Evolutionary conservation across 2,113 vertebrate species (phyloP).

Genomic region (Oxyruncus cristatus): DNA sequence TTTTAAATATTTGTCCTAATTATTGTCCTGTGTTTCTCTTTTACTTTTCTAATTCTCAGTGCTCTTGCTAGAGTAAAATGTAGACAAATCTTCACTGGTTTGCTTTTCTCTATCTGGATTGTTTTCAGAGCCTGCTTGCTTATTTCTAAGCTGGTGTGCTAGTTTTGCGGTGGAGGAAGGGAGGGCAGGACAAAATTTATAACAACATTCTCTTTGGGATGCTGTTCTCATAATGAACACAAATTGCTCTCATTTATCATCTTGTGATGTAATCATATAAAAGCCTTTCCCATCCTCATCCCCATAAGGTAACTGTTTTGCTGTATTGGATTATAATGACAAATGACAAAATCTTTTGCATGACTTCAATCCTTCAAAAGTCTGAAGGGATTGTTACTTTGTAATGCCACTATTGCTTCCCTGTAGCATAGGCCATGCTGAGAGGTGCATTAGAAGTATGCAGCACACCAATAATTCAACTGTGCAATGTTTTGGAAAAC

Average conservation of each 20-base stretch:
- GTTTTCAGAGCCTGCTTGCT: slow-evolving; percentile 27
- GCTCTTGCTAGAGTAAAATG: slow-evolving; percentile 4
- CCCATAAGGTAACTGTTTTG: slow-evolving; percentile 66
- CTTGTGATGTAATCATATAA: slow-evolving; percentile 72
- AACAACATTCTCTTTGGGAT: slow-evolving; percentile 69
- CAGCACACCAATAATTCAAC: neutral
- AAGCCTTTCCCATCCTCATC: slow-evolving; percentile 58
- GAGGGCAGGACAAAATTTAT: slow-evolving; percentile 61
- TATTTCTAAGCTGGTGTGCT: slow-evolving; percentile 49
- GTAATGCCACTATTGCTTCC: neutral
- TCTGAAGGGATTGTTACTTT: slow-evolving; percentile 38
- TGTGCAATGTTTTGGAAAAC: neutral
- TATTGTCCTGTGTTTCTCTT: neutral
- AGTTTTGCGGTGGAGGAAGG: slow-evolving; percentile 39
- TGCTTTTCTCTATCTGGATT: slow-evolving; percentile 32
- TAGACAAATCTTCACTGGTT: slow-evolving; percentile 27
- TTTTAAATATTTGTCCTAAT: neutral
- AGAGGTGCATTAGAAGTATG: neutral
- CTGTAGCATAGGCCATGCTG: neutral
- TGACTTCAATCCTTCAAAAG: slow-evolving; percentile 55
- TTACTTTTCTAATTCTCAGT: neutral
- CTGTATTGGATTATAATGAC: slow-evolving; percentile 73
- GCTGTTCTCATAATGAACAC: slow-evolving; percentile 70
- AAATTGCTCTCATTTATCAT: slow-evolving; percentile 79
- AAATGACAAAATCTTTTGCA: slow-evolving; percentile 64